These are phyloP conservation scores for Mixornis gularis DNA, from an alignment of 2,113 vertebrate genomes.

Conservation along the genomic window DNA sequence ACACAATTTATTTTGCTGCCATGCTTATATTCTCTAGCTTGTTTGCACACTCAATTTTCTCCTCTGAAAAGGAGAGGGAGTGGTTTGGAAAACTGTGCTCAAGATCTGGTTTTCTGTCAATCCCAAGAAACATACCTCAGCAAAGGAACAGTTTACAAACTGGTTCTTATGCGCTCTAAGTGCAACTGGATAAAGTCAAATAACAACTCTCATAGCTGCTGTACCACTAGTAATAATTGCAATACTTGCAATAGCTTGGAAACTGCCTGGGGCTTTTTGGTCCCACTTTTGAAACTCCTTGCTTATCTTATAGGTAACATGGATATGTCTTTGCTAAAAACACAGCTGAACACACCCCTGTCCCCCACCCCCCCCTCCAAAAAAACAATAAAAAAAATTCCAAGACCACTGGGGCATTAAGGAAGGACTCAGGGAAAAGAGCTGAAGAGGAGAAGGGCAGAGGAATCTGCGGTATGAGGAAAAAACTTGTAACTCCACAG, in stretches of 20 bases:
- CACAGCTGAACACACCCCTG: background rate
- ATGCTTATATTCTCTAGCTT: background rate
- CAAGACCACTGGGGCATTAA: background rate
- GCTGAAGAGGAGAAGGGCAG: background rate
- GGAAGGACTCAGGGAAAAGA: background rate
- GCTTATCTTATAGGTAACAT: background rate
- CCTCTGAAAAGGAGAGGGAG: background rate
- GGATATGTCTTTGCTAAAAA: background rate
- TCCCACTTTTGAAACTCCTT: background rate
- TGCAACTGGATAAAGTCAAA: conserved; percentile 55
- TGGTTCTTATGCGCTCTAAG: conserved; percentile 64
- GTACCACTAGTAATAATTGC: conserved; percentile 77
- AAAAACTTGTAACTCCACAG: background rate
- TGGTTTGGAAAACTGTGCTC: background rate
- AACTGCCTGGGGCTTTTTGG: conserved; percentile 46
- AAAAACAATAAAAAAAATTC: background rate
- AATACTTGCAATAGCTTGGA: conserved; percentile 14
- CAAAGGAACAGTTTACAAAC: conserved; percentile 52
- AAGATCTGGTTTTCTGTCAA: background rate
- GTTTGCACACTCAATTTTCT: background rate
- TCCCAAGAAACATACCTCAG: background rate
- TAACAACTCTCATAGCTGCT: conserved; percentile 68
- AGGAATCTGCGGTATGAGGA: background rate
- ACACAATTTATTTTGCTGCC: background rate
- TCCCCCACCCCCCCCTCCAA: background rate